Evolutionary conservation across 2,113 vertebrate genomes (phyloP).

Genomic region (Tylochromis polylepis): DNA sequence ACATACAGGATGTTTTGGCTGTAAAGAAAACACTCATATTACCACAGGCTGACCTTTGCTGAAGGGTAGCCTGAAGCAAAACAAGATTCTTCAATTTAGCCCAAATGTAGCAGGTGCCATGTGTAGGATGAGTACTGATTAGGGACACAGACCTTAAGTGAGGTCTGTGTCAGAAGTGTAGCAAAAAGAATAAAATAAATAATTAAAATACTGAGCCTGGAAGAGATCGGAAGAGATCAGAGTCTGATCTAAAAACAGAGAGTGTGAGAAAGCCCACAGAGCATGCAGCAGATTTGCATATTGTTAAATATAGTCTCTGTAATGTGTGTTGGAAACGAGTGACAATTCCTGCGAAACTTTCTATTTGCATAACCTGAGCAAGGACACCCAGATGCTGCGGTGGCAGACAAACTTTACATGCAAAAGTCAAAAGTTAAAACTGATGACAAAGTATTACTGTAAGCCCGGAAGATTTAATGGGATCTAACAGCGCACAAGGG

Average conservation of each 20-base stretch:
- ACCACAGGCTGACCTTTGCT: neutral
- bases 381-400: neutral
- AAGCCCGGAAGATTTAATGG: neutral
- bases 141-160: neutral
- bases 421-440: neutral
- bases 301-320: neutral
- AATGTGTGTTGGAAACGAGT: neutral
- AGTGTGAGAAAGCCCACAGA: fast-evolving
- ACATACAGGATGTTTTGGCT: neutral
- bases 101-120: neutral
- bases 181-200: neutral
- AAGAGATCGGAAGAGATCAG: neutral
- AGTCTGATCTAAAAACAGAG: neutral
- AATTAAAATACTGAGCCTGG: neutral
- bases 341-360: neutral
- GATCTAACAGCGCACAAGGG: neutral
- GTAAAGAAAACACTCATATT: neutral
- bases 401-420: neutral
- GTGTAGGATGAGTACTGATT: slow-evolving; percentile 35
- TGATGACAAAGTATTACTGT: neutral
- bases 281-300: neutral
- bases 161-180: neutral
- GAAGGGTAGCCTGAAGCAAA: neutral
- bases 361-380: neutral
- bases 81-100: neutral